Evolutionary conservation across 2,888 invertebrate species (phyloP), one percentile per base, ranked within the genome.

Genomic region (Oscheius sp.): DNA sequence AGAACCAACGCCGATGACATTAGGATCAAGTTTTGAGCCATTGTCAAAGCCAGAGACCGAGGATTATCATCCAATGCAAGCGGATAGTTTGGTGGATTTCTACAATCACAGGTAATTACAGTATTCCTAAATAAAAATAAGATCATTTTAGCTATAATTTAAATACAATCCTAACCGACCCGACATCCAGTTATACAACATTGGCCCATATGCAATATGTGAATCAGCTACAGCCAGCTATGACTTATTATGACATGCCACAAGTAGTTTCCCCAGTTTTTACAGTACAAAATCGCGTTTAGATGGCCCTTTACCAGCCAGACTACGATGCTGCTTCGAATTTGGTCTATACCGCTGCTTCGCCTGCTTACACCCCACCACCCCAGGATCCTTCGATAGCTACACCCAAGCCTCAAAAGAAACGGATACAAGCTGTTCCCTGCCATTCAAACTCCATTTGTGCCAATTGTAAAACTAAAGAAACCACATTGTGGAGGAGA

Each of bases 381-480:
- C 83, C 83, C n/a, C 83, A 83, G 46, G 83, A 83, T 49, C 83
- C 83, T n/a, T 71, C 77, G 3, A 79, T 76, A 18, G 68, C 69
- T 29, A 76, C 73, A 46, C 78, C 72, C 0, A 83, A 83, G 74
- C 79, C 81, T 59, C 72, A 80, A 69, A 81, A 58, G 69, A 69
- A 69, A n/a, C 0, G 55, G 43, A 56, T 69, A 56, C 18, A 23
- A 80, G 84, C 84, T 2, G 84, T 84, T 13, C 78, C 77, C 45
- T 84, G 84, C 53, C 84, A 84, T 76, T 78, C 79, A 25, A 84
- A 84, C 64, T 82, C 82, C 27, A 72, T 81, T 13, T 84, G 84
- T 61, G 80, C 81, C 25, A 84, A 84, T 58, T 84, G 84, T 69
- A 79, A 78, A 35, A 84, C 84, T 12, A 76, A 82, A 12, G 82